These are phyloP conservation scores for Muscicapa comitata DNA, from an alignment of 2,797 vertebrate genomes.

Conservation along the genomic window DNA sequence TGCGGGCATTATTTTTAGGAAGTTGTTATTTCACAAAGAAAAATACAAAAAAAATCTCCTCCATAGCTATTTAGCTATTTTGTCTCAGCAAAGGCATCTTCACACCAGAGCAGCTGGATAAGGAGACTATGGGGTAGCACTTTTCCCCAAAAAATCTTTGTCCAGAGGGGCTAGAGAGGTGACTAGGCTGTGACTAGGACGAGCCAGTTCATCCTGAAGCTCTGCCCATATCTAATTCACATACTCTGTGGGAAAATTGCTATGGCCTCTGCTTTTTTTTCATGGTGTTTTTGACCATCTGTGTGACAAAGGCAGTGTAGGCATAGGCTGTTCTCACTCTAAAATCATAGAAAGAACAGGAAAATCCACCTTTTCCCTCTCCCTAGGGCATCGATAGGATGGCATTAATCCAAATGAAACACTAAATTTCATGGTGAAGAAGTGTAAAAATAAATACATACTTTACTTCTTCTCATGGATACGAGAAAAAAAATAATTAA, in stretches of 20 bases:
- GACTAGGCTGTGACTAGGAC: not conserved
- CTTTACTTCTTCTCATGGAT: not conserved
- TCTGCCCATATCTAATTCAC: not conserved
- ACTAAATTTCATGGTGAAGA: not conserved
- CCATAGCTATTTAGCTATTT: not conserved
- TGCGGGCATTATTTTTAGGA: not conserved
- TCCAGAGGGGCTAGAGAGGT: not conserved
- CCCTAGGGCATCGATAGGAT: rapidly evolving
- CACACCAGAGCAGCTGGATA: not conserved
- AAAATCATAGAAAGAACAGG: not conserved
- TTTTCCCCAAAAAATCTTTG: not conserved
- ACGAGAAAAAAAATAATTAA: not conserved
- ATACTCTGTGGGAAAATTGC: not conserved
- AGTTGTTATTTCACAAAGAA: not conserved
- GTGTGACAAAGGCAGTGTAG: not conserved
- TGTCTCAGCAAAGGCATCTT: not conserved
- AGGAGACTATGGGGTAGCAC: not conserved
- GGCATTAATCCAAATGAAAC: not conserved
- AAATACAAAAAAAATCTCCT: not conserved
- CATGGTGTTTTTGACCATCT: not conserved
- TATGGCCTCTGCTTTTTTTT: not conserved
- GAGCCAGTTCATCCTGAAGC: not conserved
- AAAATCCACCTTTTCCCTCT: not conserved
- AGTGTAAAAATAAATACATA: not conserved
- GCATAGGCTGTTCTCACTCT: not conserved